A percentile compares a stretch with the other conserved stretches of the same genome.
These are phyloP conservation scores for Gila robusta DNA, from an alignment of 2,797 vertebrate genomes.

Conservation along the genomic window DNA sequence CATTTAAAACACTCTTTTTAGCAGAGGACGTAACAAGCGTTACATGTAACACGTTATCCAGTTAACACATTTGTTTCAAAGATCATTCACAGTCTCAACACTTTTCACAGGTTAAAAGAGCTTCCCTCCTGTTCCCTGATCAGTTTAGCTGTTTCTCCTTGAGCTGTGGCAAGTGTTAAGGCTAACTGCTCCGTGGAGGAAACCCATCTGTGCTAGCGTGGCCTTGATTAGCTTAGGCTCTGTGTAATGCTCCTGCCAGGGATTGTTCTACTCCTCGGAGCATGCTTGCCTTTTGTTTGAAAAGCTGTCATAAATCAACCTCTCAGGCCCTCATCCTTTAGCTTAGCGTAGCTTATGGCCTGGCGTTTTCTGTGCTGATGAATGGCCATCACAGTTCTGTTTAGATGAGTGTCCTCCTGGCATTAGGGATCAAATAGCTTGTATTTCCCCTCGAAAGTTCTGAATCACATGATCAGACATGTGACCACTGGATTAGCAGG, in stretches of 20 bases:
- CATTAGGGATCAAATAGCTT: neutral
- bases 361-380: conserved; percentile 24
- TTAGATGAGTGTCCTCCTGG: conserved; percentile 15
- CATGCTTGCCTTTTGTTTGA: conserved; percentile 21
- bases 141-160: conserved; percentile 32
- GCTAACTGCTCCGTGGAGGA: conserved; percentile 21
- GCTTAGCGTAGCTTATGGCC: conserved; percentile 20
- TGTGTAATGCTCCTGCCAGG: conserved; percentile 18
- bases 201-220: conserved; percentile 27
- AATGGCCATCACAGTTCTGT: conserved; percentile 5
- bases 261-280: conserved; percentile 35
- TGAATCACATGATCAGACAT: neutral
- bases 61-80: neutral
- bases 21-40: neutral
- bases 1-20: neutral
- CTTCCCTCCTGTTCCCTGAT: neutral
- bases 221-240: conserved; percentile 31
- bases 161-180: conserved; percentile 10
- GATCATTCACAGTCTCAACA: neutral
- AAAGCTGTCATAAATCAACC: conserved; percentile 47
- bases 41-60: neutral
- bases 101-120: conserved; percentile 3
- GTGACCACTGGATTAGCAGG: conserved; percentile 19
- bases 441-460: neutral
- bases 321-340: conserved; percentile 35